These are phyloP conservation scores for Acrobasis consociella DNA, from an alignment of 2,888 invertebrate species.

Conservation along the genomic window DNA sequence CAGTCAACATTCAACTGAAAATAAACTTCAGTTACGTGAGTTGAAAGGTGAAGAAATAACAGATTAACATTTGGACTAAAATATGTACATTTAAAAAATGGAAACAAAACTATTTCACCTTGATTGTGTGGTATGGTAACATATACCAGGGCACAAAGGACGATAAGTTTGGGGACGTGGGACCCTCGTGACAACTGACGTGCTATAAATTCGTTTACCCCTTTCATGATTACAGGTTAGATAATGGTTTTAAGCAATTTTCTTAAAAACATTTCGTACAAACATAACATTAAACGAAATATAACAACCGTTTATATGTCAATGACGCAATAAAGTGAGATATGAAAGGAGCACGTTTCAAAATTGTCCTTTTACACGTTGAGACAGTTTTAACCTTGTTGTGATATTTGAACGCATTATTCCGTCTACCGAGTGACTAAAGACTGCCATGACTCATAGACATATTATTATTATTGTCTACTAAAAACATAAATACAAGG, in stretches of 20 bases:
- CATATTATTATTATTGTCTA: conserved; percentile 36
- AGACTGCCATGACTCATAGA: conserved; percentile 46
- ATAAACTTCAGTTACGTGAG: too few species aligned
- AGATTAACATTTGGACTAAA: too few species aligned
- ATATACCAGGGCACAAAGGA: not conserved
- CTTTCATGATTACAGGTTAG: conserved; percentile 9
- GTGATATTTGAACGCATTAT: conserved; percentile 48
- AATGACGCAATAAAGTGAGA: conserved; percentile 8
- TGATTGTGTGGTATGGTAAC: not conserved
- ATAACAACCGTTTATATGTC: conserved; percentile 6
- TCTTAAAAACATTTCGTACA: not conserved
- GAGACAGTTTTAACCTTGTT: conserved; percentile 44
- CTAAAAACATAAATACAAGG: conserved; percentile 44
- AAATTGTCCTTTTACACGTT: conserved; percentile 30
- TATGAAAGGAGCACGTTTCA: conserved; percentile 28
- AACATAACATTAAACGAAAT: not conserved
- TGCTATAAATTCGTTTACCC: conserved; percentile 13
- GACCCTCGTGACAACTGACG: not conserved
- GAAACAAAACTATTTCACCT: not conserved
- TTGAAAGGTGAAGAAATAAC: too few species aligned
- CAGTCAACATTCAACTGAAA: too few species aligned
- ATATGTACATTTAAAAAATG: not conserved
- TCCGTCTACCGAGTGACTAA: conserved; percentile 42
- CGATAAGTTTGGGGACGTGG: not conserved
- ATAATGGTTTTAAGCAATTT: conserved; percentile 3